Evolutionary conservation across 2,888 invertebrate species (phyloP).

Genomic region (Nymphalis urticae): DNA sequence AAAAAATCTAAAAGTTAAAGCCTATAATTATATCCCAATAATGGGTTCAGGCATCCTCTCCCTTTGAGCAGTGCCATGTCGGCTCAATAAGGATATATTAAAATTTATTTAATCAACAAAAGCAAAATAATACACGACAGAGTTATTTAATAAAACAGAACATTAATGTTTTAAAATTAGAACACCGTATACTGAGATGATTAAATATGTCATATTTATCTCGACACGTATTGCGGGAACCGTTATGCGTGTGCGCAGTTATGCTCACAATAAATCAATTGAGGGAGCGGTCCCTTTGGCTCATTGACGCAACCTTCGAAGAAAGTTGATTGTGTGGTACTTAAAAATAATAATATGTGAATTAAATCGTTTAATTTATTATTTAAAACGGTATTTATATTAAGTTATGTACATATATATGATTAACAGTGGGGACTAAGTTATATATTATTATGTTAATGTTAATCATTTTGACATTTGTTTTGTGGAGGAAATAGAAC

Average conservation of each 20-base stretch:
- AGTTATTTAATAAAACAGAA: neutral
- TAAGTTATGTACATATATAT: neutral
- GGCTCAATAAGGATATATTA: too few relatives aligned
- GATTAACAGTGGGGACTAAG: neutral
- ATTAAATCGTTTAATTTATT: conserved; percentile 11
- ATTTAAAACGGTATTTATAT: conserved; percentile 6
- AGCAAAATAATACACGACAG: too few relatives aligned
- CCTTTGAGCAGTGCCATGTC: too few relatives aligned
- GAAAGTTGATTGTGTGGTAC: conserved; percentile 54
- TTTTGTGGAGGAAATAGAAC: too few relatives aligned
- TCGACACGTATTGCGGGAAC: conserved; percentile 50
- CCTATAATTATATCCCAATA: too few relatives aligned
- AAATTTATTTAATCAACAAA: too few relatives aligned
- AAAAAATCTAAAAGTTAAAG: too few relatives aligned
- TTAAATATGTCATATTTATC: conserved; percentile 42
- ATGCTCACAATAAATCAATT: conserved; percentile 67
- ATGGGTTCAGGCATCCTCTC: too few relatives aligned
- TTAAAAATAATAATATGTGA: conserved; percentile 25
- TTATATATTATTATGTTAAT: too few relatives aligned
- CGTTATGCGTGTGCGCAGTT: conserved; percentile 39
- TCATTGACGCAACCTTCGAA: conserved; percentile 39
- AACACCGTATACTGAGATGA: conserved; percentile 10
- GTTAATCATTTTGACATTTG: too few relatives aligned
- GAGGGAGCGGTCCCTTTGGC: conserved; percentile 68
- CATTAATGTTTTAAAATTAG: conserved; percentile 5